Conservation (phyloP, 2,113 vertebrate genomes). For the Tamias sibiricus region DNA sequence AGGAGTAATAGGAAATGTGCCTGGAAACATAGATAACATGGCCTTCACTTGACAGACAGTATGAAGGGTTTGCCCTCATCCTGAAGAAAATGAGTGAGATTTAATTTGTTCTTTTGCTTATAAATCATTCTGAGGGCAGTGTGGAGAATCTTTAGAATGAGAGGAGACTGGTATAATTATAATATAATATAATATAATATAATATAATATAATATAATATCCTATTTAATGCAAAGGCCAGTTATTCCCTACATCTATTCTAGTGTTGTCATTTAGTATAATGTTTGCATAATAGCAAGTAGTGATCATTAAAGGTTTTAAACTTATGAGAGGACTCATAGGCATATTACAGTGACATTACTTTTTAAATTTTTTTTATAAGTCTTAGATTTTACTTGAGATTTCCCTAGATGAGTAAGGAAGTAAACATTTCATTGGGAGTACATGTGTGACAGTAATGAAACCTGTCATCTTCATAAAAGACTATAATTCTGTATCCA, state of each 20-base stretch:
- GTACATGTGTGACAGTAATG: background rate
- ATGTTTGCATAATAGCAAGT: constrained; percentile 18
- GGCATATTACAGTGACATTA: constrained; percentile 57
- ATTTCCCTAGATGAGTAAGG: background rate
- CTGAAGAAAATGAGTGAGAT: background rate
- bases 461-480: background rate
- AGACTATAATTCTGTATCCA: background rate
- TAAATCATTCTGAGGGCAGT: background rate
- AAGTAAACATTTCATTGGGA: background rate
- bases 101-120: background rate
- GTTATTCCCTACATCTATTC: background rate
- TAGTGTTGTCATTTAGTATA: constrained; percentile 2
- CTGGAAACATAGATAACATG: background rate
- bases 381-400: background rate
- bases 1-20: background rate
- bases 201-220: no score
- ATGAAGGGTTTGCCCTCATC: no score
- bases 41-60: background rate
- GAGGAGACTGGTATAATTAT: no score
- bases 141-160: background rate
- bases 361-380: no score
- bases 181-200: no score
- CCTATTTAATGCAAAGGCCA: constrained; percentile 8
- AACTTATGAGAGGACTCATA: background rate
- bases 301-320: constrained; percentile 1